Conservation (phyloP, 2,888 invertebrate species). For the Orthosia incerta region DNA sequence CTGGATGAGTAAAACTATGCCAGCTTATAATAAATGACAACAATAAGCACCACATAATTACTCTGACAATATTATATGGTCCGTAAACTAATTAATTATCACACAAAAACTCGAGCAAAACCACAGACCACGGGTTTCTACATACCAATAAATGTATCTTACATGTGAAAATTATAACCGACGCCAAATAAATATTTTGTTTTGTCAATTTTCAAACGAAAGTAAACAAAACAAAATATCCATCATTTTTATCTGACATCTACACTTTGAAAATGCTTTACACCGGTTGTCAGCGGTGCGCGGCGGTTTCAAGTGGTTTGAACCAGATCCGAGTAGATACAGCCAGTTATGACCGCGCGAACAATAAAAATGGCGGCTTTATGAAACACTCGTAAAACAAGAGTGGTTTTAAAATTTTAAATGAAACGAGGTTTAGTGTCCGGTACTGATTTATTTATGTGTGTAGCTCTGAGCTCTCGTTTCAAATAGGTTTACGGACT, state of each 20-base stretch:
- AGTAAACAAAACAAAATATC: slow-evolving; percentile 21
- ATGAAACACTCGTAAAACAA: slow-evolving; percentile 67
- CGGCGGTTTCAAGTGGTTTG: slow-evolving; percentile 26
- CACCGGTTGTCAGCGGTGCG: slow-evolving; percentile 7
- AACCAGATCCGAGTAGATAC: slow-evolving; percentile 55
- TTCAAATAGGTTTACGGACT: slow-evolving; percentile 2
- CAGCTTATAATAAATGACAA: neutral
- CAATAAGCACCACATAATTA: neutral
- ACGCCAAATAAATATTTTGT: slow-evolving; percentile 17
- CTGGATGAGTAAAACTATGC: neutral
- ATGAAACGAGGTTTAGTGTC: slow-evolving; percentile 53
- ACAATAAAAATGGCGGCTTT: slow-evolving; percentile 67
- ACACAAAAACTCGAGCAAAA: neutral
- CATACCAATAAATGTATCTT: too few relatives aligned
- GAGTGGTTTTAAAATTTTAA: slow-evolving; percentile 68
- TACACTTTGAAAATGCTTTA: slow-evolving; percentile 22
- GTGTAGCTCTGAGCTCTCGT: neutral
- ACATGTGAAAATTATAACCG: neutral
- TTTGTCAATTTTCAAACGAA: slow-evolving; percentile 1
- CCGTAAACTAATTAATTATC: slow-evolving; percentile 13
- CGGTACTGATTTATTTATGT: slow-evolving; percentile 47
- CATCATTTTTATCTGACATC: slow-evolving; percentile 28
- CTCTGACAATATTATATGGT: neutral
- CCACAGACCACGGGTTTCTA: neutral
- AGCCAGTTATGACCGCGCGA: slow-evolving; percentile 49